Evolutionary conservation across 1,140 invertebrate genomes (phyloP).

Genomic region (Saccostrea echinata): DNA sequence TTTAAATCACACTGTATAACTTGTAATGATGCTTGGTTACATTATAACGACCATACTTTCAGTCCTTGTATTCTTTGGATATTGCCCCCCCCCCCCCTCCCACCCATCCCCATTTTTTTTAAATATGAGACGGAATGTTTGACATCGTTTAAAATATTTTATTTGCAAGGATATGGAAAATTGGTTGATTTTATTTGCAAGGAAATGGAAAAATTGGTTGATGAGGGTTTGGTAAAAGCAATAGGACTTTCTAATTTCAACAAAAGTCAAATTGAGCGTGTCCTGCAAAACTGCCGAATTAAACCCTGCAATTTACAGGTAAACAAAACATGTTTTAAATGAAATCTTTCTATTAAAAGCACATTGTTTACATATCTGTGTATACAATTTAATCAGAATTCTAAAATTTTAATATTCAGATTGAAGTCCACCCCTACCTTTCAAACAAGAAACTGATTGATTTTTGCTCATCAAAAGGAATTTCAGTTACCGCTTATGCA

Average conservation of each 20-base stretch:
- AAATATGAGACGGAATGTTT: too few species aligned
- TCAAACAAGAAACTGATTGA: conserved; percentile 88
- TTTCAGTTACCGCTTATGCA: conserved; percentile 89
- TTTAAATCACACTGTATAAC: too few species aligned
- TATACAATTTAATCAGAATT: background rate
- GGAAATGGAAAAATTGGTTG: conserved; percentile 88
- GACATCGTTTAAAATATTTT: too few species aligned
- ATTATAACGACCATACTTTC: too few species aligned
- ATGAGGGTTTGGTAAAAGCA: conserved; percentile 85
- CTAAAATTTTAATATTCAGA: conserved; percentile 80
- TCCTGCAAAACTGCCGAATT: conserved; percentile 81
- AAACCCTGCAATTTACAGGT: conserved; percentile 12
- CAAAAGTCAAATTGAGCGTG: conserved; percentile 87
- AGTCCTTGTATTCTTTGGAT: too few species aligned
- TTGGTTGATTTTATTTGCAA: conserved; percentile 61
- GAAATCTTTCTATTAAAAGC: background rate
- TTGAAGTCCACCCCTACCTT: conserved; percentile 92
- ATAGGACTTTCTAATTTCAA: conserved; percentile 96
- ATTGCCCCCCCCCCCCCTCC: too few species aligned
- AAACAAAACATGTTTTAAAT: background rate
- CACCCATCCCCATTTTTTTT: too few species aligned
- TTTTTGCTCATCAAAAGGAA: conserved; percentile 85
- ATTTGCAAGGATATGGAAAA: too few species aligned
- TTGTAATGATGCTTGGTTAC: too few species aligned
- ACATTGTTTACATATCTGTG: background rate